Conservation (phyloP, 2,888 invertebrate species). For the Chaetogeoica ovagalla region DNA sequence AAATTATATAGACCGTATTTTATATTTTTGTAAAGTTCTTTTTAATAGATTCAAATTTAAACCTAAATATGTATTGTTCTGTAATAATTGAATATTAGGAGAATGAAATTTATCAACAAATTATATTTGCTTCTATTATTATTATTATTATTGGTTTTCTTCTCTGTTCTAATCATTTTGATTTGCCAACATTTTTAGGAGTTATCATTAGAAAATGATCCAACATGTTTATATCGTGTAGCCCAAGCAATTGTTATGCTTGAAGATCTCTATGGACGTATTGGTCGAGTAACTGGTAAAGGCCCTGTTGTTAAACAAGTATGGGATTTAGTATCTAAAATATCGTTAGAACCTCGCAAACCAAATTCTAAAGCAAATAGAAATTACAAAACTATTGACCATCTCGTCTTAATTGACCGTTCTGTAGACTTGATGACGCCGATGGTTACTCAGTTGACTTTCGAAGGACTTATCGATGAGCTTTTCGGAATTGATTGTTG, state of each 20-base stretch:
- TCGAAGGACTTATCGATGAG: constrained; percentile 96
- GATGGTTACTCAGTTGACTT: constrained; percentile 91
- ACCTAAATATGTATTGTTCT: no score
- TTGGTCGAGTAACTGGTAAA: constrained; percentile 86
- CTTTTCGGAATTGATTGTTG: constrained; percentile 82
- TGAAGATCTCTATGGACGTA: constrained; percentile 86
- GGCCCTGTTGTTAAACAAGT: constrained; percentile 86
- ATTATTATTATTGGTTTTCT: no score
- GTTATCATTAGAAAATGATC: constrained; percentile 85
- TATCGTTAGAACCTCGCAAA: constrained; percentile 65
- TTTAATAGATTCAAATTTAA: background rate
- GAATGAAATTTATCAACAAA: background rate
- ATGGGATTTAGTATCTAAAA: constrained; percentile 79
- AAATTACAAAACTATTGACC: constrained; percentile 71
- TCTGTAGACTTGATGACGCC: constrained; percentile 89
- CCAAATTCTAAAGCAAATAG: constrained; percentile 62
- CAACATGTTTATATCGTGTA: constrained; percentile 81
- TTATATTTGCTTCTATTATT: background rate
- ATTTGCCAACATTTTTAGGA: constrained; percentile 63
- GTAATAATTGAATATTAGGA: no score
- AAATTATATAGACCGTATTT: constrained; percentile 15
- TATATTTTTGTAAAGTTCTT: background rate
- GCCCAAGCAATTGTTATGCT: constrained; percentile 84
- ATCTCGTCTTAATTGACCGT: constrained; percentile 86
- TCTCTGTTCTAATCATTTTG: constrained; percentile 1